A percentile compares a stretch with the other conserved stretches of the same genome.
These are phyloP conservation scores for Pyrgus malvae DNA, from an alignment of 2,888 invertebrate species.

Conservation along the genomic window DNA sequence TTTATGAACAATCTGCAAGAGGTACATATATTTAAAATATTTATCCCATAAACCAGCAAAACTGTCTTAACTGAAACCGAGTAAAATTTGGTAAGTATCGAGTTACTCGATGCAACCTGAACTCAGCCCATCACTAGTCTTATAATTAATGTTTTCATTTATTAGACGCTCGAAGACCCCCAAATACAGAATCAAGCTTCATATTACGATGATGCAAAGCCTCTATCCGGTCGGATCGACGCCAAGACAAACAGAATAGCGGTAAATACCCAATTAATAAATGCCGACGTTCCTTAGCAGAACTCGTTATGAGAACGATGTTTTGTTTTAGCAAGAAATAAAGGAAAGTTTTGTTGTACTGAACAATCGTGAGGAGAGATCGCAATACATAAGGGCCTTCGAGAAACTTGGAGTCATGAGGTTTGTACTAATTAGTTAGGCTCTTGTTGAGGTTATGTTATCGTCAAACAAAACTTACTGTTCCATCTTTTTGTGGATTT, in stretches of 20 bases:
- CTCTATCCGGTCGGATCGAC: conserved; percentile 57
- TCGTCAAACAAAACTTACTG: no score
- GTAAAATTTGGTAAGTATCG: no score
- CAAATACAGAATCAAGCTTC: conserved; percentile 44
- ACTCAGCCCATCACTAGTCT: no score
- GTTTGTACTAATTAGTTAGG: conserved; percentile 40
- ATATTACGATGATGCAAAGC: conserved; percentile 60
- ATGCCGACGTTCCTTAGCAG: conserved; percentile 10
- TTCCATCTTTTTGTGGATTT: no score
- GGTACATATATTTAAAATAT: no score
- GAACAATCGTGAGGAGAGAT: conserved; percentile 44
- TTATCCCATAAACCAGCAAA: no score
- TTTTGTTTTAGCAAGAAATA: conserved; percentile 69
- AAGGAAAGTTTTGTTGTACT: conserved; percentile 71
- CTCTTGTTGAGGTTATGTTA: not conserved
- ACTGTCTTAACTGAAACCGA: no score
- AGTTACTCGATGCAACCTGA: no score
- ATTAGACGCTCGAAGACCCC: conserved; percentile 51
- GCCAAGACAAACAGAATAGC: conserved; percentile 66
- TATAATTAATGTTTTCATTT: conserved; percentile 24
- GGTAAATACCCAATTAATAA: conserved; percentile 45
- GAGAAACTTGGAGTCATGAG: conserved; percentile 63
- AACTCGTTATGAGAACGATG: conserved; percentile 15
- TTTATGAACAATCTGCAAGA: no score
- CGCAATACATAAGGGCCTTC: conserved; percentile 52